Evolutionary conservation across 2,888 invertebrate species (phyloP), one percentile per base, ranked within the genome.

Genomic region (Ethmia dodecea): DNA sequence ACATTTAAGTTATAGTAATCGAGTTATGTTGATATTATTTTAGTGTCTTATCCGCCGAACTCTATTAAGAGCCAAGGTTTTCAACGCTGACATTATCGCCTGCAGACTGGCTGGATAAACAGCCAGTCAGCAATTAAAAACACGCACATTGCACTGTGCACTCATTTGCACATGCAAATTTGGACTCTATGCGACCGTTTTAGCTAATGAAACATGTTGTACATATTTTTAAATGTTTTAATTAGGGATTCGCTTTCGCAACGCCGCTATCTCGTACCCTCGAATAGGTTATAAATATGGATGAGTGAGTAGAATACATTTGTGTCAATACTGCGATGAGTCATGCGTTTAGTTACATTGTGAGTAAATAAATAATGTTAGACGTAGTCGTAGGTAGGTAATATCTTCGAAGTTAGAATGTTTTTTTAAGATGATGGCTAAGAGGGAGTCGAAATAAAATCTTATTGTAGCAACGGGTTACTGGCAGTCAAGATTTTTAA

Each of bases 171-270:
- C 61, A 74, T 70, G 74, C 66, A 67, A 73, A 71, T 65, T 52
- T 41, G 5, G 56, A 54, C 49, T 56, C 58, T 66, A 11, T 26
- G 11, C 62, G 61, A 55, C 60, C 57, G 48, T 54, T 52, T 45
- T 40, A 55, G 60, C 6, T 60, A 65, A 60, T 52, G 58, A 59
- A 68, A 66, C 69, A 68, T 72, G 72, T 66, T 68, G 64, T 63
- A 55, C 34, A 31, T 35, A 34, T 34, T 60, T 66, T 69, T 74
- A 66, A 73, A 75, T 67, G 71, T 76, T 70, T 79, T 76, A 74
- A 76, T 78, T 75, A 74, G 62, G 57, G 53, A 54, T 58, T 57
- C 52, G 49, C 60, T 64, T 65, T 65, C 59, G 57, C 44, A 39
- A 40, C 40, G 38, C 42, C 73, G 67, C 66, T 70, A 75, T 75